phyloP scores from a whole-genome alignment of 2,113 vertebrate genomes.

The Willisornis vidua region DNA sequence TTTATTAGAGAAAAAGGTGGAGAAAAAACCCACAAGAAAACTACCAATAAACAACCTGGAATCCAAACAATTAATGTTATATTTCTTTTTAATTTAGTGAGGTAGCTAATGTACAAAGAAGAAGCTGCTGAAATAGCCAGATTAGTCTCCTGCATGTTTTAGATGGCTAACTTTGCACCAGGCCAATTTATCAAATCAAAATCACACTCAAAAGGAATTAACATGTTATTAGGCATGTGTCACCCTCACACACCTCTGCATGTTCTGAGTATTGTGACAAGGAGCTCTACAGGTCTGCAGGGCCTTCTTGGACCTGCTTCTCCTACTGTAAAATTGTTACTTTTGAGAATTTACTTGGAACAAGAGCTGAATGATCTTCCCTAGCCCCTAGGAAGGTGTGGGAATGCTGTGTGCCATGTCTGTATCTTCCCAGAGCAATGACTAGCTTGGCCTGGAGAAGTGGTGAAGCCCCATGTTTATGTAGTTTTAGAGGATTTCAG shows the following conservation, averaged over 20 bases:
- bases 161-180: not conserved
- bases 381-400: not conserved
- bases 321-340: not conserved
- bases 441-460: not conserved
- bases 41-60: not conserved
- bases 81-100: not conserved
- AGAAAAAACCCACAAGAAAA: not conserved
- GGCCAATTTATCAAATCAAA: not conserved
- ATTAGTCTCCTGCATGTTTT: not conserved
- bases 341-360: not conserved
- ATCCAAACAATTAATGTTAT: not conserved
- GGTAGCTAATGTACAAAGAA: not conserved
- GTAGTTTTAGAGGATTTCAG: not conserved
- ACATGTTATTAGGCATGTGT: rapidly evolving
- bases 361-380: not conserved
- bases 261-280: not conserved
- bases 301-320: not conserved
- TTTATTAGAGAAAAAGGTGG: not conserved
- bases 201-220: not conserved
- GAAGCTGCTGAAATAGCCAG: not conserved
- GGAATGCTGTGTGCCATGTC: not conserved
- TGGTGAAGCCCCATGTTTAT: not conserved
- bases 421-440: not conserved
- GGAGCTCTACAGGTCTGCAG: not conserved
- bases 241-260: not conserved